Evolutionary conservation across 2,797 vertebrate species (phyloP).

Genomic region (Tadarida brasiliensis): DNA sequence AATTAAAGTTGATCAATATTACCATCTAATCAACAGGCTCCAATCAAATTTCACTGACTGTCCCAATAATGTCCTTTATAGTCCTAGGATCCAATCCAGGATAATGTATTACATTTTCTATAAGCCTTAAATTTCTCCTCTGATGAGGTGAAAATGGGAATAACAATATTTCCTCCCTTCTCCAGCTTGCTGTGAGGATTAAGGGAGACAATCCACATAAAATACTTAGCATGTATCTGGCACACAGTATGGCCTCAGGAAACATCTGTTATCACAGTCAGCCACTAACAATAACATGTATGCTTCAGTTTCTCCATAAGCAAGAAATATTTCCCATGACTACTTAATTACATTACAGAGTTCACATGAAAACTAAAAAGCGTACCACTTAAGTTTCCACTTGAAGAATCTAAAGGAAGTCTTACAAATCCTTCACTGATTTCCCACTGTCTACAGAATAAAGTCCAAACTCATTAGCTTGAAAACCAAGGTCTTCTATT

Average conservation of each 20-base stretch:
- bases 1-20: background rate
- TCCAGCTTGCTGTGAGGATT: background rate
- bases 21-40: background rate
- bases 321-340: conserved; percentile 33
- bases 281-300: background rate
- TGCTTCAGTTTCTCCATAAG: conserved; percentile 36
- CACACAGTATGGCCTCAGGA: background rate
- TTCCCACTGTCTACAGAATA: background rate
- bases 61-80: background rate
- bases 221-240: background rate
- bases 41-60: background rate
- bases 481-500: background rate
- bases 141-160: background rate
- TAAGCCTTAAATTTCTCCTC: conserved; percentile 35
- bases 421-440: background rate
- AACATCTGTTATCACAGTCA: background rate
- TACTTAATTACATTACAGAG: conserved; percentile 9
- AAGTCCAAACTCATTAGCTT: background rate
- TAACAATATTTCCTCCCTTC: background rate
- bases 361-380: conserved; percentile 37
- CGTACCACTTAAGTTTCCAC: conserved; percentile 12
- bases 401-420: conserved; percentile 30
- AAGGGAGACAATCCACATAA: background rate
- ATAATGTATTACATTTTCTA: conserved; percentile 33
- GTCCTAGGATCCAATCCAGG: background rate